A percentile compares a stretch with the other conserved stretches of the same genome.
Evolutionary conservation across 2,797 vertebrate genomes (phyloP).

Genomic region (Sebastes minor): DNA sequence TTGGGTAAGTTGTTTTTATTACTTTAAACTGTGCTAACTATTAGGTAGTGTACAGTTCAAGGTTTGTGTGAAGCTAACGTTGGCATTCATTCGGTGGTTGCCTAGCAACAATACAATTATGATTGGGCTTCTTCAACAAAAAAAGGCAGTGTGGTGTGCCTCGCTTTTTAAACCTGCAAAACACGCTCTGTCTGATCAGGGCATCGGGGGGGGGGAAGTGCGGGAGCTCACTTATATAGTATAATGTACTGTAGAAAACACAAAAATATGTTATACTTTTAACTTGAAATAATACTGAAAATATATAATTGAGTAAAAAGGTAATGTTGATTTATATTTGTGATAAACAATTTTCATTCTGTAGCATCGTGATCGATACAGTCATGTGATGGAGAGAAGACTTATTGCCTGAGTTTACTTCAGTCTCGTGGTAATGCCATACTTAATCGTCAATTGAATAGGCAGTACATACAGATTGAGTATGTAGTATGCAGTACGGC

Average conservation of each 20-base stretch:
- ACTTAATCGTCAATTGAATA: neutral
- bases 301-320: neutral
- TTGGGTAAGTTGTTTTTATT: no score
- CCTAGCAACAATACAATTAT: neutral
- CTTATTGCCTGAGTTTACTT: neutral
- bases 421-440: neutral
- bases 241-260: neutral
- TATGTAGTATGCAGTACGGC: neutral
- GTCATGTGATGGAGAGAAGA: neutral
- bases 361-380: neutral
- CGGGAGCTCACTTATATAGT: neutral
- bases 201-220: neutral
- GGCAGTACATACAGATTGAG: neutral
- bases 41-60: no score
- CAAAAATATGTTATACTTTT: neutral
- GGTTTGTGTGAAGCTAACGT: no score
- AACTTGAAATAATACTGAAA: neutral
- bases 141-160: neutral
- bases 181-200: accelerated
- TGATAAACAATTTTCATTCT: neutral
- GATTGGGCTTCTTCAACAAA: neutral
- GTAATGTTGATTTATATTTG: neutral
- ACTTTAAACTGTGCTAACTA: no score
- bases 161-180: neutral
- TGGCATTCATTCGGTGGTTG: no score